phyloP scores from a whole-genome alignment of 2,797 vertebrate genomes.

The Pseudochromis fuscus region DNA sequence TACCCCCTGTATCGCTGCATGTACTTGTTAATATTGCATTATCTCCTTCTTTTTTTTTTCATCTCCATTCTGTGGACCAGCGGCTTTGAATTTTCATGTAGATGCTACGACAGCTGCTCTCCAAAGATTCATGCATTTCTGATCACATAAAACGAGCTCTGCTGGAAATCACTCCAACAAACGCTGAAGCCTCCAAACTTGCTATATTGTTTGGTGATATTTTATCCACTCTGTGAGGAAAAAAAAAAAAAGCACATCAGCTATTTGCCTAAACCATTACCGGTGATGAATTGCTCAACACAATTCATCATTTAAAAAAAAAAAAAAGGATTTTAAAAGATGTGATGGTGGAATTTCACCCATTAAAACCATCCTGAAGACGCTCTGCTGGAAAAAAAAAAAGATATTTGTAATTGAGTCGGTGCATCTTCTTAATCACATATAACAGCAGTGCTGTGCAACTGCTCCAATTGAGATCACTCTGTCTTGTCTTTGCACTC shows the following conservation, averaged over 20 bases:
- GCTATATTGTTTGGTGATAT: too few relatives aligned
- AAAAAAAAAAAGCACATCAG: too few relatives aligned
- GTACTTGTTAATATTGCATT: constrained; percentile 15
- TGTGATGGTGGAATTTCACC: background rate
- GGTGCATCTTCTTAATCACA: constrained; percentile 66
- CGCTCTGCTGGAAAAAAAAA: constrained; percentile 22
- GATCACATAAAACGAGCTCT: too few relatives aligned
- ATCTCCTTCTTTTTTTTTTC: background rate
- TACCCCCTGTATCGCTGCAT: constrained; percentile 3
- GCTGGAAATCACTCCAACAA: too few relatives aligned
- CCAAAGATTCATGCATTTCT: background rate
- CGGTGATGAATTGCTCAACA: background rate
- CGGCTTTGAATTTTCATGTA: background rate
- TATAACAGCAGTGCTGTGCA: constrained; percentile 48
- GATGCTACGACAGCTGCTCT: background rate
- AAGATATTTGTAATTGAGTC: constrained; percentile 64
- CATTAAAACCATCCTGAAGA: background rate
- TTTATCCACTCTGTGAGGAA: too few relatives aligned
- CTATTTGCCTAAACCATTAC: background rate
- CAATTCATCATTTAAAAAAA: background rate
- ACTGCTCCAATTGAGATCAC: constrained; percentile 48
- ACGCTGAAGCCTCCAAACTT: too few relatives aligned
- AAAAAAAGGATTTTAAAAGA: background rate
- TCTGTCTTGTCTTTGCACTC: constrained; percentile 64
- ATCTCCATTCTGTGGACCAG: background rate